A percentile compares a stretch with the other conserved stretches of the same genome.
These are phyloP conservation scores for Ennomos fuscantarius DNA, from an alignment of 2,888 invertebrate genomes.

Conservation along the genomic window DNA sequence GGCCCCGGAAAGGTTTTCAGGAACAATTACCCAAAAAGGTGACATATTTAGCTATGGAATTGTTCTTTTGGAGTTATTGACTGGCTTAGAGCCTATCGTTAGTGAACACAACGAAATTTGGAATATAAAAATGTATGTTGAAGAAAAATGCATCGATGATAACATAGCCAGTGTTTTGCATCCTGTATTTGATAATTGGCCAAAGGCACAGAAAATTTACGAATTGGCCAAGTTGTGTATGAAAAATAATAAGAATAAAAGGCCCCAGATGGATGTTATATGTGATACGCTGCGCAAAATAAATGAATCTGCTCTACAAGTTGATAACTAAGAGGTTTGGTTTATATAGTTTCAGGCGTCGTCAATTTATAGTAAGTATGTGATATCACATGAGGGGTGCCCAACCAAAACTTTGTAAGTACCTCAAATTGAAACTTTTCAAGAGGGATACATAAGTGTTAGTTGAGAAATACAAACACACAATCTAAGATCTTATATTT, in stretches of 20 bases:
- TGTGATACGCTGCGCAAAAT: slow-evolving; percentile 65
- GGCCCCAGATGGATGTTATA: slow-evolving; percentile 86
- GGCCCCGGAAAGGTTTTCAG: slow-evolving; percentile 90
- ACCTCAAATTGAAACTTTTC: too few species aligned
- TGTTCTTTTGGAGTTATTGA: slow-evolving; percentile 89
- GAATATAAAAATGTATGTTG: slow-evolving; percentile 76
- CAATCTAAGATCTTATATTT: too few species aligned
- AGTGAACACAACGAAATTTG: slow-evolving; percentile 73
- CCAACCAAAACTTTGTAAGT: too few species aligned
- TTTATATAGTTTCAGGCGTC: too few species aligned
- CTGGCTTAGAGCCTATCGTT: slow-evolving; percentile 88
- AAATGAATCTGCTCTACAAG: slow-evolving; percentile 23
- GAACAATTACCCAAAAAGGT: slow-evolving; percentile 89
- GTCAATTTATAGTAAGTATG: too few species aligned
- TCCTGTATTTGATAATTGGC: slow-evolving; percentile 81
- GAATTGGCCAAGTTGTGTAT: slow-evolving; percentile 84
- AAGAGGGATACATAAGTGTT: too few species aligned
- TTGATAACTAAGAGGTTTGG: too few species aligned
- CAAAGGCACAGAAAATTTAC: slow-evolving; percentile 80
- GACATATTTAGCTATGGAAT: slow-evolving; percentile 93
- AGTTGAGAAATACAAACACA: too few species aligned
- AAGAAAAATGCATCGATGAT: slow-evolving; percentile 79
- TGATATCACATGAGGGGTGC: too few species aligned
- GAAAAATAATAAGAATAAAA: slow-evolving; percentile 75
- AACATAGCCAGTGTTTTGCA: slow-evolving; percentile 84